phyloP scores from a whole-genome alignment of 2,113 vertebrate genomes.

The Gymnarchus niloticus region DNA sequence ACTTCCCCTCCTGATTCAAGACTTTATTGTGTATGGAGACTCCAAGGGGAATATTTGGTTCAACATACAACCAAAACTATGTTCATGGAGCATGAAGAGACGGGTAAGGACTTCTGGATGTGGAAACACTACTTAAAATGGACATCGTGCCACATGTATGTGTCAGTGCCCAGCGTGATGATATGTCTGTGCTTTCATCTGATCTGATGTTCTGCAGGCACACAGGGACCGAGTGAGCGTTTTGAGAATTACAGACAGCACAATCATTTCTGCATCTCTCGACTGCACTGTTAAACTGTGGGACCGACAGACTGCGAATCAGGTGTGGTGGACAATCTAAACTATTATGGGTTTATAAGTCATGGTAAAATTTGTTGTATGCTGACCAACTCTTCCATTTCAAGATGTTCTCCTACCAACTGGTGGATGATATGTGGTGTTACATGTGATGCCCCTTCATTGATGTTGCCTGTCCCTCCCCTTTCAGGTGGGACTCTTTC shows the following conservation, averaged over 20 bases:
- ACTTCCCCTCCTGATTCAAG: conserved; percentile 36
- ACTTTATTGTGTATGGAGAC: conserved; percentile 61
- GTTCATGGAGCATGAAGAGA: conserved; percentile 47
- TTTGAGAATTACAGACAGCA: conserved; percentile 49
- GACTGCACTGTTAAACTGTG: conserved; percentile 66
- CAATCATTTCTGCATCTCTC: conserved; percentile 59
- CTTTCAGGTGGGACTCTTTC: conserved; percentile 21
- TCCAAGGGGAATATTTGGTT: conserved; percentile 62
- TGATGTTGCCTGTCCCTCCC: background rate
- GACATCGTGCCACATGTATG: background rate
- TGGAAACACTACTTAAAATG: background rate
- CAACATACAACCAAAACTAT: conserved; percentile 31
- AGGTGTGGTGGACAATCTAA: conserved; percentile 37
- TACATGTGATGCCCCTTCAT: background rate
- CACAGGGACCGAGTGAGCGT: conserved; percentile 58
- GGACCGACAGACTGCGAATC: conserved; percentile 62
- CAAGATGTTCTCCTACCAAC: background rate
- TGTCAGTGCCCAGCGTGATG: background rate
- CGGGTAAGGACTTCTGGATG: conserved; percentile 44
- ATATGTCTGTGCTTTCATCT: background rate
- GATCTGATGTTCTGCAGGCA: conserved; percentile 37
- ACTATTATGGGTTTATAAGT: too few species aligned
- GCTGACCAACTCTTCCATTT: too few species aligned
- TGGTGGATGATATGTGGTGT: background rate
- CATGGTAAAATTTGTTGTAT: too few species aligned